These are phyloP conservation scores for Neodiprion virginianus DNA, from an alignment of 1,140 invertebrate genomes.

Conservation along the genomic window DNA sequence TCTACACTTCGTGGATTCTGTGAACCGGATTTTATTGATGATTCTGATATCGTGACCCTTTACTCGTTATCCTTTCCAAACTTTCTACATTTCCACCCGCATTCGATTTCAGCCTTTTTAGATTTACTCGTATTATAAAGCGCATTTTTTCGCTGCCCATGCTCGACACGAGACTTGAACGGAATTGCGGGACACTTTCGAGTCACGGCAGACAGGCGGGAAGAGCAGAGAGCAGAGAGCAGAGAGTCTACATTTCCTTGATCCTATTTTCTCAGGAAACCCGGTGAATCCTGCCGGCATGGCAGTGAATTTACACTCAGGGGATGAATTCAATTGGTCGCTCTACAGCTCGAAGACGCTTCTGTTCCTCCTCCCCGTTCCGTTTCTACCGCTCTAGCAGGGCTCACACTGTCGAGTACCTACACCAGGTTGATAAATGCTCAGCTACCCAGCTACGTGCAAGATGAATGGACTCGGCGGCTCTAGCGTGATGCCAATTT, in stretches of 20 bases:
- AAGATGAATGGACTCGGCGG: background rate
- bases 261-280: background rate
- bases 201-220: no score
- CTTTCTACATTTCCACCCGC: no score
- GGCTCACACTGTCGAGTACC: background rate
- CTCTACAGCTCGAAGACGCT: background rate
- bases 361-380: no score
- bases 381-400: background rate
- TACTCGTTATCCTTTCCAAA: no score
- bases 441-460: background rate
- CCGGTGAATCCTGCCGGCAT: background rate
- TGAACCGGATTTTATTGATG: no score
- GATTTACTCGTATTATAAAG: no score
- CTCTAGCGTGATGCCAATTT: background rate
- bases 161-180: no score
- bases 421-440: background rate
- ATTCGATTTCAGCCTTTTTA: no score
- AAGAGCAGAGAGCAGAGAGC: background rate
- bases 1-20: no score
- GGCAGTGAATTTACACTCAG: background rate
- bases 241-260: background rate
- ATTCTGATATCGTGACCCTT: no score
- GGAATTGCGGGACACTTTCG: no score
- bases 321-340: constrained; percentile 7
- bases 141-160: no score